Evolutionary conservation across 2,888 invertebrate genomes (phyloP).

Genomic region (Nymphalis polychloros): DNA sequence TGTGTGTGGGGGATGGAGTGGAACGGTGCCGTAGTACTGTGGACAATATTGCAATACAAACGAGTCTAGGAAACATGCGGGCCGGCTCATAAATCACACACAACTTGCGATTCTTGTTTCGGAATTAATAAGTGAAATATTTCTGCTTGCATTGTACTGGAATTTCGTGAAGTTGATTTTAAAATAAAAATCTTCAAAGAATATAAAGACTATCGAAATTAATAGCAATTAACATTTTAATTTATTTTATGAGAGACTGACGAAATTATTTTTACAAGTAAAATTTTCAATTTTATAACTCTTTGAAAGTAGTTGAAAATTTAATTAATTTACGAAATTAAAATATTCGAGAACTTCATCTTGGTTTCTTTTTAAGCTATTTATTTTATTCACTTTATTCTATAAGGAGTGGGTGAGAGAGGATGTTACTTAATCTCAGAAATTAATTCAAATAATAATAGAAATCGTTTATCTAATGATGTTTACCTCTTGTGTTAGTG

Average conservation of each 20-base stretch:
- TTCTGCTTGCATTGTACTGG: constrained; percentile 16
- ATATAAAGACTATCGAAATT: background rate
- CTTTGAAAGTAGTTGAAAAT: too few relatives aligned
- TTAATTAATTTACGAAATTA: too few relatives aligned
- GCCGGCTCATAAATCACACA: constrained; percentile 64
- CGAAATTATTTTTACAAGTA: background rate
- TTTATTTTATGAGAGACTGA: background rate
- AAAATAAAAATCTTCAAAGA: background rate
- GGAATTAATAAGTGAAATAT: constrained; percentile 41
- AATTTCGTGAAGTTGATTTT: constrained; percentile 4
- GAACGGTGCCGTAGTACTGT: constrained; percentile 50
- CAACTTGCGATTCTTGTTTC: constrained; percentile 64
- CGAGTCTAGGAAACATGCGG: constrained; percentile 51
- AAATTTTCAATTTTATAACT: background rate
- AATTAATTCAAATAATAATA: background rate
- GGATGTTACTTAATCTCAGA: background rate
- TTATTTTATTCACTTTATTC: background rate
- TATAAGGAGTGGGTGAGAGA: background rate
- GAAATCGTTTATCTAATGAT: background rate
- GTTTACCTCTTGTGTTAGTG: background rate
- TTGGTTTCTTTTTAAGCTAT: too few relatives aligned
- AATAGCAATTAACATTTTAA: too few relatives aligned
- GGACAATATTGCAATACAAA: constrained; percentile 58
- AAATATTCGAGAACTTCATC: too few relatives aligned
- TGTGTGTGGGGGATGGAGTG: constrained; percentile 48